Base-by-base conservation (phyloP, 53 echinoderm and acorn worm genomes). In the Crossaster papposus region DNA sequence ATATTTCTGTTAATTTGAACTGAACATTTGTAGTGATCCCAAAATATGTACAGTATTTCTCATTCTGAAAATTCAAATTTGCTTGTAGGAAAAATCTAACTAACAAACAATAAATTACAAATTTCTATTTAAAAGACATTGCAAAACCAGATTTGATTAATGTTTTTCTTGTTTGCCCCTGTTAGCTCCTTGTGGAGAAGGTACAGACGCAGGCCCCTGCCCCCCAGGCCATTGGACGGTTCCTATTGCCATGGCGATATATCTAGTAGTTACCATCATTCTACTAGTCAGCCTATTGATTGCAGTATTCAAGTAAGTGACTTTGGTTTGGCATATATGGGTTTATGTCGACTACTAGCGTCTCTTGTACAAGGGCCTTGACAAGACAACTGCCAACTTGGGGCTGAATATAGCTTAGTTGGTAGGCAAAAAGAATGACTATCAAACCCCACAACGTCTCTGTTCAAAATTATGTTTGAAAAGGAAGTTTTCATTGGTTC, bases 221-320 rank as follows among this genome's bases (percentile, higher is more conserved):
- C 85, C 81, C 30, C 80, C 95, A 13, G 99, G 99, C 38, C 92
- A 88, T 62, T 99, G 96, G 96, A 92, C 95, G 0, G 95, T 96
- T 51, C 99, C 99, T 51, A 70, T 95, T 79, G 94, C 94, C 77
- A 99, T 99, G 98, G 94, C 99, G 55, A 89, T 99, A 54, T 99
- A 99, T 84, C 90, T 93, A 36, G 85, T 99, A 36, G 98, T 98
- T 4, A 92, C 95, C 70, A 99, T 95, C 64, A 99, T 99, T 71
- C 93, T 99, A 30, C 90, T 99, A 15, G 96, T 99, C 76, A 99
- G 95, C 76, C 92, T 99, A 24, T 92, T 99, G 30, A 99, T 99
- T 83, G 99, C 99, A n/a, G 94, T 96, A 30, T 99, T 99, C 94
- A 99, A 99, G 99, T 99, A 93, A 99, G 99, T 93, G 36, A 17